Percentiles rank a stretch among this genome's conserved stretches.
Conservation (phyloP, 2,797 vertebrate species). For the Buceros bicornis region DNA sequence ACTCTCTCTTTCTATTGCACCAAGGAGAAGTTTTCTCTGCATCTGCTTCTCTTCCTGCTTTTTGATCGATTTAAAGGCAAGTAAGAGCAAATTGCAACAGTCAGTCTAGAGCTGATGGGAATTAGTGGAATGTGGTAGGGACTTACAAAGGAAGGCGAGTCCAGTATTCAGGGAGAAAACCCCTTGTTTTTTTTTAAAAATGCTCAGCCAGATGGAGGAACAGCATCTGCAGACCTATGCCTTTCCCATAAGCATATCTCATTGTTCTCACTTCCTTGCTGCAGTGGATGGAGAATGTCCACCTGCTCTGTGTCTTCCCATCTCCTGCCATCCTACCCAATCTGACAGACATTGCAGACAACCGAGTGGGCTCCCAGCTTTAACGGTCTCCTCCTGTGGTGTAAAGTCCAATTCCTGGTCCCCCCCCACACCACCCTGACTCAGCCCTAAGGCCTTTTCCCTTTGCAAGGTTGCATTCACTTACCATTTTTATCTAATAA, state of each 20-base stretch:
- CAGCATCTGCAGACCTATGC: background rate
- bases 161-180: background rate
- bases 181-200: background rate
- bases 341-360: background rate
- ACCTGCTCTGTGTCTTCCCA: background rate
- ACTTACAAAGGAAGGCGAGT: background rate
- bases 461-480: background rate
- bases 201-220: background rate
- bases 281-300: background rate
- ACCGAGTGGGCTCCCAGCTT: fast-evolving
- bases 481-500: background rate
- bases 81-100: background rate
- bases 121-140: background rate
- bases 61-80: background rate
- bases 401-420: background rate
- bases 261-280: background rate
- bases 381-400: background rate
- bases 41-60: background rate
- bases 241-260: background rate
- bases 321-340: background rate
- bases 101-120: background rate
- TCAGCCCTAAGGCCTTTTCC: background rate
- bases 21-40: background rate
- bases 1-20: background rate
- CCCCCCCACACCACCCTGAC: too few relatives aligned